phyloP scores from a whole-genome alignment of 2,113 vertebrate genomes.

The Turdus rufiventris region DNA sequence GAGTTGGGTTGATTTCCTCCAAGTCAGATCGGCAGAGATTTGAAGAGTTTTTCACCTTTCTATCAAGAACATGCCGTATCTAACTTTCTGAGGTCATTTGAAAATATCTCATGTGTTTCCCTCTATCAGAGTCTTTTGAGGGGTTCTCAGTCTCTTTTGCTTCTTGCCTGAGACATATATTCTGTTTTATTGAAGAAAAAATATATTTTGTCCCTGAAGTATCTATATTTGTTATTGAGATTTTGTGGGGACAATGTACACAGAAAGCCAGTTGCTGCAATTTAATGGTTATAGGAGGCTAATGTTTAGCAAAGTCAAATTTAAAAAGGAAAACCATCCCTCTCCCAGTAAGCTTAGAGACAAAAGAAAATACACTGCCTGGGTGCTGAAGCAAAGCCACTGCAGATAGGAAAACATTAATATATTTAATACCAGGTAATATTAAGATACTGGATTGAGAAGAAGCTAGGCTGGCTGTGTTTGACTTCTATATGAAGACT shows the following conservation, averaged over 20 bases:
- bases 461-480: not conserved
- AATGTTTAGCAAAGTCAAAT: not conserved
- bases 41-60: not conserved
- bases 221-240: not conserved
- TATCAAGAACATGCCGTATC: not conserved
- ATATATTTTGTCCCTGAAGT: not conserved
- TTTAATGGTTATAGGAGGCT: not conserved
- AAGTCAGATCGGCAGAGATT: not conserved
- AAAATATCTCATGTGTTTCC: not conserved
- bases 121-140: not conserved
- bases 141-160: not conserved
- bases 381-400: not conserved
- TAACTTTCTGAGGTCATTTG: not conserved
- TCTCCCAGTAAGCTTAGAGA: not conserved
- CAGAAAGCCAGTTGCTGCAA: not conserved
- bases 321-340: not conserved
- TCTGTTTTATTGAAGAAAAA: not conserved
- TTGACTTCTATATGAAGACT: not conserved
- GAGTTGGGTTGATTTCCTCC: not conserved
- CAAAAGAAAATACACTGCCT: not conserved
- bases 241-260: not conserved
- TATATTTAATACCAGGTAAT: not conserved
- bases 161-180: not conserved
- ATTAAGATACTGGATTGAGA: not conserved
- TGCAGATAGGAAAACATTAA: not conserved